Evolutionary conservation across 2,797 vertebrate genomes (phyloP).

Genomic region (Simalia tracyae): DNA sequence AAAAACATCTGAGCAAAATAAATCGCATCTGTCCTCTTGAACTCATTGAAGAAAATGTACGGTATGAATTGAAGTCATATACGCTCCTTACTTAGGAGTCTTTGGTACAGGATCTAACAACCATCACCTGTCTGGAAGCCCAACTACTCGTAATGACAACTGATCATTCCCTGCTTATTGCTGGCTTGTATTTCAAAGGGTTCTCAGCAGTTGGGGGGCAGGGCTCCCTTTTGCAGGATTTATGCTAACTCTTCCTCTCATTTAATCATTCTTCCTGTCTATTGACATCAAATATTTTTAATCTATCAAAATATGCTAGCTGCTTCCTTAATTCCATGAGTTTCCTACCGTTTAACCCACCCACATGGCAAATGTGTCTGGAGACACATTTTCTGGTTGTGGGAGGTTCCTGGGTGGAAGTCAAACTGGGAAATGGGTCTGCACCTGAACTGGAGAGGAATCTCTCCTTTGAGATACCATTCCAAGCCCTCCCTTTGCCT

Average conservation of each 20-base stretch:
- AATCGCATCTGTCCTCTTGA: not conserved
- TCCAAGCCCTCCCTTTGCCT: not conserved
- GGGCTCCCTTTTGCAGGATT: not conserved
- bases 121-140: not conserved
- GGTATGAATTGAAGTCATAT: not conserved
- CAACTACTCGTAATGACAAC: not conserved
- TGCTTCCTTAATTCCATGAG: not conserved
- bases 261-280: not conserved
- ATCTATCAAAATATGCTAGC: not conserved
- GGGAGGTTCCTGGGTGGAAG: not conserved
- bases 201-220: not conserved
- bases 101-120: not conserved
- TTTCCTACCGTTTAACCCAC: not conserved
- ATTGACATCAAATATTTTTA: not conserved
- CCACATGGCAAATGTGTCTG: not conserved
- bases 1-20: not conserved
- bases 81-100: not conserved
- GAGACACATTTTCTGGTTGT: not conserved
- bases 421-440: not conserved
- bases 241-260: not conserved
- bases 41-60: not conserved
- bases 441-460: not conserved
- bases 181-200: not conserved
- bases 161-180: not conserved
- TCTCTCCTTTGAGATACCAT: not conserved